Conservation (phyloP, 2,113 vertebrate species). For the Seriola dumerili region DNA sequence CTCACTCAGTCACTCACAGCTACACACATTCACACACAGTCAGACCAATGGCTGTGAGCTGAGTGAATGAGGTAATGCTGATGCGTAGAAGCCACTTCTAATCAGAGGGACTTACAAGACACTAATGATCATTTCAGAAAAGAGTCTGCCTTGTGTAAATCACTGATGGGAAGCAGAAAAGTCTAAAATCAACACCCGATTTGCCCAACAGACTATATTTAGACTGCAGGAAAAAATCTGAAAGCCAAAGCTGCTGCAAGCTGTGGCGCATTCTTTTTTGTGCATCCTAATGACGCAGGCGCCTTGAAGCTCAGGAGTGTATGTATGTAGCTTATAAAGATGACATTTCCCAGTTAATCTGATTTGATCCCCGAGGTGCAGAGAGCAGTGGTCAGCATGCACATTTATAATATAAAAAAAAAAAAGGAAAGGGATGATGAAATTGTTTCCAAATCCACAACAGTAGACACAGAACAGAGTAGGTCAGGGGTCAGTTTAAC, state of each 20-base stretch:
- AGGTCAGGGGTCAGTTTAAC: slow-evolving; percentile 30
- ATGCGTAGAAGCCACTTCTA: slow-evolving; percentile 68
- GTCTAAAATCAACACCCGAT: slow-evolving; percentile 15
- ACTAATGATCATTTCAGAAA: slow-evolving; percentile 45
- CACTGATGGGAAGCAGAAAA: slow-evolving; percentile 2
- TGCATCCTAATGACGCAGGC: slow-evolving; percentile 64
- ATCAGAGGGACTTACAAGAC: slow-evolving; percentile 53
- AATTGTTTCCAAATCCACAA: slow-evolving; percentile 43
- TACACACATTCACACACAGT: slow-evolving; percentile 44
- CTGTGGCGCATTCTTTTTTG: slow-evolving; percentile 52
- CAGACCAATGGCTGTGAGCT: slow-evolving; percentile 56
- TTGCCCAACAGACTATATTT: slow-evolving; percentile 50
- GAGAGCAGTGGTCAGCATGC: slow-evolving; percentile 12
- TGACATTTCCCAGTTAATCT: slow-evolving; percentile 49
- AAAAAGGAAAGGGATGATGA: slow-evolving; percentile 39
- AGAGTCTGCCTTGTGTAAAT: background rate
- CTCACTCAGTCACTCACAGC: slow-evolving; percentile 43
- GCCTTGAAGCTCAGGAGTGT: slow-evolving; percentile 46
- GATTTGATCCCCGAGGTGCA: slow-evolving; percentile 38
- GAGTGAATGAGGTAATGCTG: slow-evolving; percentile 83
- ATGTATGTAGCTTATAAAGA: slow-evolving; percentile 30
- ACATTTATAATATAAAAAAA: background rate
- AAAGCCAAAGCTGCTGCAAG: slow-evolving; percentile 54
- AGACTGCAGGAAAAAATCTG: slow-evolving; percentile 56
- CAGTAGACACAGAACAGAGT: slow-evolving; percentile 9